Evolutionary conservation across 1,140 invertebrate genomes (phyloP), one percentile per base, ranked within the genome.

Genomic region (Parapsyche elsis): DNA sequence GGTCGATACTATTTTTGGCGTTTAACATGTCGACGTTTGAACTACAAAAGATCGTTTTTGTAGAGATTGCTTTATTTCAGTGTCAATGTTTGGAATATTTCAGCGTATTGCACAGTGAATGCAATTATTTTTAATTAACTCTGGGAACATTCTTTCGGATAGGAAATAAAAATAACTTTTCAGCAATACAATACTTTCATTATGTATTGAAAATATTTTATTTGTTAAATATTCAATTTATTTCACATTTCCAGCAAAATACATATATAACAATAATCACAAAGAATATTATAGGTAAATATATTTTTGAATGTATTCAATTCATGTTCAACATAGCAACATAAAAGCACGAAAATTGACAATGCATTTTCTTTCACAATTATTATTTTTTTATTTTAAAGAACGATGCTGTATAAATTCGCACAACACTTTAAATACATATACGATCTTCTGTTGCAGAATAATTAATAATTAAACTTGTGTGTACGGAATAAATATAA

Each of bases 241-340:
- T 61, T 61, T 67, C 64, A 67, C 64, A 67, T 67, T 67, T 67
- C 64, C 64, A 67, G 64, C 64, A 67, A 67, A 67, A 67, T 67
- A 67, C 64, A 67, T 38, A 38, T 67, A 67, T 67, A 67, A 67
- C 64, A 67, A 23, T 67, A 67, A 67, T 67, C 64, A 67, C 64
- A 67, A 67, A 67, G 64, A 67, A 67, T 67, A 26, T 67, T 67
- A 67, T 24, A 67, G 23, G 21, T 67, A 67, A 61, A 61, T 61
- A 61, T 61, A 61, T 16, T 61, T n/a, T 38, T 61, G 57, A 61
- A 61, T 19, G 57, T 19, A 19, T 61, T 67, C 21, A 24, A 26
- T 67, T 67, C 24, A 12, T 26, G 2, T 67, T 67, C 14, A 67
- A 67, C 64, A 67, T 14, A 67, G 64, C 64, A 67, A 67, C 64